These are phyloP conservation scores for Agriopis leucophaearia DNA, from an alignment of 2,888 invertebrate species.

Conservation along the genomic window DNA sequence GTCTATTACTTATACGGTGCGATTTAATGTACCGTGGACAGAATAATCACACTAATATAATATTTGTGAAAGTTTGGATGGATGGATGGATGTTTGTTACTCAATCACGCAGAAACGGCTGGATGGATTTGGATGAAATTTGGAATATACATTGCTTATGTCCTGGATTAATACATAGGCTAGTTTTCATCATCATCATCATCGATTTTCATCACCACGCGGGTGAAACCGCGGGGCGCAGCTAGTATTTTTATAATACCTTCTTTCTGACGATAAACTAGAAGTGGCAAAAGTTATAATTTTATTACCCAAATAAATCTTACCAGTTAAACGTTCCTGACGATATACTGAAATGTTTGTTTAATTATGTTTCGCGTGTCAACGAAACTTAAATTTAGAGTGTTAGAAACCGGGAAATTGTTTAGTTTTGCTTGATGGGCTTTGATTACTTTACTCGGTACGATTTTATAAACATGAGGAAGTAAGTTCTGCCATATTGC, in stretches of 20 bases:
- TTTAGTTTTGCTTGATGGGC: not conserved
- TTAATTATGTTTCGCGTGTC: not conserved
- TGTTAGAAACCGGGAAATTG: constrained; percentile 3
- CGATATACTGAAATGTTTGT: constrained; percentile 3
- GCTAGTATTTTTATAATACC: not conserved
- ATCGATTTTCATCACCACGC: too few relatives aligned
- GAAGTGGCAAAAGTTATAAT: constrained; percentile 3
- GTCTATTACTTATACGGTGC: not conserved
- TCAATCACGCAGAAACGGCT: too few relatives aligned
- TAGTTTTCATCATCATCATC: too few relatives aligned
- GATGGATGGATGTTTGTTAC: too few relatives aligned
- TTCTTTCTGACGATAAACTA: not conserved
- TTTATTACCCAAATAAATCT: constrained; percentile 8
- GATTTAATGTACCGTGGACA: constrained; percentile 15
- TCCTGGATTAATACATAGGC: too few relatives aligned
- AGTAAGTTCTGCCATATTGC: too few relatives aligned
- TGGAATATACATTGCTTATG: too few relatives aligned
- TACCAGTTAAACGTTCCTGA: not conserved
- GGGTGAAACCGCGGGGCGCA: too few relatives aligned
- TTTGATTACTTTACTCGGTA: not conserved
- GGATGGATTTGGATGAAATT: too few relatives aligned
- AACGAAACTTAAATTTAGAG: not conserved
- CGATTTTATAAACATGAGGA: not conserved
- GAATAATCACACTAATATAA: too few relatives aligned
- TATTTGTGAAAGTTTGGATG: too few relatives aligned